Evolutionary conservation across 2,113 vertebrate genomes (phyloP).

Genomic region (Cnemophilus loriae): DNA sequence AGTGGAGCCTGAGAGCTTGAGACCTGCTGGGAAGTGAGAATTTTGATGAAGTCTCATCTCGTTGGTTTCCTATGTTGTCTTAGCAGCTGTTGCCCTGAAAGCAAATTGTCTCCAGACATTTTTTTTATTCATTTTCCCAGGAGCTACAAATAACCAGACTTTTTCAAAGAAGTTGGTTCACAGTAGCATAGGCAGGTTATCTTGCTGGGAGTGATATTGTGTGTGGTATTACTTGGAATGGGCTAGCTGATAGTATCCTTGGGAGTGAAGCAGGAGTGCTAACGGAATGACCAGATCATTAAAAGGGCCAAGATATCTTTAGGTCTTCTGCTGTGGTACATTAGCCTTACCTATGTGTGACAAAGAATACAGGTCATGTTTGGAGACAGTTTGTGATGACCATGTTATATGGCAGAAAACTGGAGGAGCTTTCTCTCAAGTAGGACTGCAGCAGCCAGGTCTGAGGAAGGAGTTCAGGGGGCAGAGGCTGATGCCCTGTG

Average conservation of each 20-base stretch:
- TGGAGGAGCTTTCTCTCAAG: background rate
- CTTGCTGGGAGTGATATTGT: background rate
- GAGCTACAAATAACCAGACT: background rate
- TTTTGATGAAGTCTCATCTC: background rate
- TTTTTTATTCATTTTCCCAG: background rate
- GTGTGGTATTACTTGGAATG: background rate
- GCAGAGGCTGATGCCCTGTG: background rate
- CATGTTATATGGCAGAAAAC: background rate
- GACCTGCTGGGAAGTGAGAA: background rate
- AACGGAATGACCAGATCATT: background rate
- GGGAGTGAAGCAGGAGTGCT: background rate
- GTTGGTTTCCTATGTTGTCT: background rate
- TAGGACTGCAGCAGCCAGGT: background rate
- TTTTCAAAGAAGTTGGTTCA: background rate
- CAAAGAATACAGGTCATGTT: background rate
- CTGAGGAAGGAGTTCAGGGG: background rate
- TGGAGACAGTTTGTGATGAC: background rate
- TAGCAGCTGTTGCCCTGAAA: background rate
- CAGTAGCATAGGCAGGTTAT: background rate
- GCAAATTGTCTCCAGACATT: background rate
- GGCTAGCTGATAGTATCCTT: background rate
- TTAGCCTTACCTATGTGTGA: background rate
- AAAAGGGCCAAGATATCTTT: background rate
- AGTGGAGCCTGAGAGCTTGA: background rate
- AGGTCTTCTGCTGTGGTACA: background rate